phyloP scores from a whole-genome alignment of 1,140 invertebrate species.

The Choristoneura fumiferana region DNA sequence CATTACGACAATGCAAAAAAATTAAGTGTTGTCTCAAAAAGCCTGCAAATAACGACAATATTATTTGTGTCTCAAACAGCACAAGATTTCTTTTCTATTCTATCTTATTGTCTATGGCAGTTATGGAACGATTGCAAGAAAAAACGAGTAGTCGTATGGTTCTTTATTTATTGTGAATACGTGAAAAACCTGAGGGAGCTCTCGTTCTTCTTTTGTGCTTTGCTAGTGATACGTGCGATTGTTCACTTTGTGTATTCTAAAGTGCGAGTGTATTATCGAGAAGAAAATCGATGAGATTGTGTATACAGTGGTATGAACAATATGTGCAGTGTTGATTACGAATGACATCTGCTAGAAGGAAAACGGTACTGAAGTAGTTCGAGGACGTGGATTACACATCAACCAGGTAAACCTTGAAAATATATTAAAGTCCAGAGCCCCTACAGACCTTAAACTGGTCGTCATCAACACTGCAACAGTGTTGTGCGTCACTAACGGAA shows the following conservation, averaged over 20 bases:
- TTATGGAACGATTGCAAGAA: slow-evolving; percentile 3
- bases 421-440: background rate
- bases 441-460: background rate
- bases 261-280: slow-evolving; percentile 35
- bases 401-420: slow-evolving; percentile 5
- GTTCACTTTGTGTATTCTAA: slow-evolving; percentile 25
- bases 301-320: slow-evolving; percentile 54
- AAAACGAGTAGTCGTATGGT: slow-evolving; percentile 16
- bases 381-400: slow-evolving; percentile 25
- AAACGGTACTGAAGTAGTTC: slow-evolving; percentile 38
- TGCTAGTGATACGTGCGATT: slow-evolving; percentile 29
- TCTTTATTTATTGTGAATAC: slow-evolving; percentile 17
- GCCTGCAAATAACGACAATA: no score
- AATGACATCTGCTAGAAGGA: slow-evolving; percentile 72
- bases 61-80: slow-evolving; percentile 12
- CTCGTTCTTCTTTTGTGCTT: slow-evolving; percentile 40
- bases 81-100: background rate
- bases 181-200: slow-evolving; percentile 2
- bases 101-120: slow-evolving; percentile 12
- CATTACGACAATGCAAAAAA: no score
- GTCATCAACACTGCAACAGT: background rate
- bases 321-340: slow-evolving; percentile 74
- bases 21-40: no score
- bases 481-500: slow-evolving; percentile 22
- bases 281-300: slow-evolving; percentile 60